Base-by-base conservation (phyloP, 2,797 vertebrate species). In the Urosaurus nigricauda region DNA sequence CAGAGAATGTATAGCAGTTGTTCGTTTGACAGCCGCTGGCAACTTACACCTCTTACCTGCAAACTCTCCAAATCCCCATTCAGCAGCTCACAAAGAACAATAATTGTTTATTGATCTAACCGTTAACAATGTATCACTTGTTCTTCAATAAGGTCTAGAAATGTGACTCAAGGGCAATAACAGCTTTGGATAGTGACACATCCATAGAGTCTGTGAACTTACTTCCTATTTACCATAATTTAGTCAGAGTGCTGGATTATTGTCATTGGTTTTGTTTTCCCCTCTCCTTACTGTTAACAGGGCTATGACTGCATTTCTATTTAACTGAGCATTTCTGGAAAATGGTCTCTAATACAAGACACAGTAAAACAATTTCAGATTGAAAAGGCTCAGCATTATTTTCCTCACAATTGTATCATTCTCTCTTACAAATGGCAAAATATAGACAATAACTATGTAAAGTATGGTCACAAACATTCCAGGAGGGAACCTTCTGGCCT, bases 71-170 rank as follows among this genome's bases (percentile, higher is more conserved):
- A 96, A 97, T 95, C 92, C 94, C 93, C 77, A 94, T 95, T 95
- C 93, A 96, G 91, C 94, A 91, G 93, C 94, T 96, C 94, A 95
- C 95, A 94, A 96, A 95, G 94, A 96, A 95, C 93, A 97, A 96
- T 97, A 97, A 97, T 96, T 97, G 93, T 97, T 96, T 96, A 96
- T 96, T 96, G 95, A 97, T 97, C 95, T 91, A 87, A 94, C 88
- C 80, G 89, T 94, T 97, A 97, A 96, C 95, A 96, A 96, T 93
- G 92, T 96, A 97, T 97, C 1, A 86, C 93, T 96, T 95, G 94
- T 95, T 95, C 93, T 96, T 95, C 94, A 93, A 92, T 96, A 95
- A 95, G 90, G 87, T 91, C 93, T 95, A 94, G 90, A 96, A 97
- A 95, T 94, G 94, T 95, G 94, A 96, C 93, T 96, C 94, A 95